Base-by-base conservation (phyloP, 2,888 invertebrate species). In the Zygogramma bicolorata region DNA sequence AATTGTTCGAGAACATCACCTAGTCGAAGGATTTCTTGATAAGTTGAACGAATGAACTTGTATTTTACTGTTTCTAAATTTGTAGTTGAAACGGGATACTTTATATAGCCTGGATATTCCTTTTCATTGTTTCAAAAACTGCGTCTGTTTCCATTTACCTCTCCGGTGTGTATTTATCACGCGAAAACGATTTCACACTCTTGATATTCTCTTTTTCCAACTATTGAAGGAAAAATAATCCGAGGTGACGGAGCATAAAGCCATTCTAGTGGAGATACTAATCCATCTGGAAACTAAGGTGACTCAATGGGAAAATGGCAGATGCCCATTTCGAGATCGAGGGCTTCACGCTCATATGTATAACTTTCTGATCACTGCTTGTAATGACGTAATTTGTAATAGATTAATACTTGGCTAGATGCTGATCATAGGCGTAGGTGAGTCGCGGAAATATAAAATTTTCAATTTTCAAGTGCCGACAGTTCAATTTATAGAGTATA, bases 311-410 rank as follows among this genome's bases (percentile, higher is more conserved):
- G 84, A 84, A 85, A 78, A 18, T 40, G 68, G 31, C 79, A 80
- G 81, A 79, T 80, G 80, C 70, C 74, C 59, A 5, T 15, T 58
- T 57, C n/a, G n/a, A n/a, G n/a, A n/a, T 59, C 49, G 63, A 59
- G 76, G 74, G 73, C 67, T 68, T 46, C 65, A 70, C 71, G 63
- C 78, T 77, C 78, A 76, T 76, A 77, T 76, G 79, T 84, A 84
- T 85, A 86, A 84, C 85, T 86, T 85, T 85, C 85, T 86, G 85
- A 86, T 86, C 85, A 85, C 84, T 82, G 84, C 83, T 81, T 84
- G 84, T 85, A 85, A 86, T 86, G 85, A 86, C 83, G 85, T 85
- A 85, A 85, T 86, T 86, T 85, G 85, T 85, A 82, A 85, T 85
- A 84, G 85, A 85, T 85, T 85, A 85, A 84, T 85, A 82, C 83